Evolutionary conservation across 2,113 vertebrate genomes (phyloP), one percentile per base, ranked within the genome.

Genomic region (Octodon degus): DNA sequence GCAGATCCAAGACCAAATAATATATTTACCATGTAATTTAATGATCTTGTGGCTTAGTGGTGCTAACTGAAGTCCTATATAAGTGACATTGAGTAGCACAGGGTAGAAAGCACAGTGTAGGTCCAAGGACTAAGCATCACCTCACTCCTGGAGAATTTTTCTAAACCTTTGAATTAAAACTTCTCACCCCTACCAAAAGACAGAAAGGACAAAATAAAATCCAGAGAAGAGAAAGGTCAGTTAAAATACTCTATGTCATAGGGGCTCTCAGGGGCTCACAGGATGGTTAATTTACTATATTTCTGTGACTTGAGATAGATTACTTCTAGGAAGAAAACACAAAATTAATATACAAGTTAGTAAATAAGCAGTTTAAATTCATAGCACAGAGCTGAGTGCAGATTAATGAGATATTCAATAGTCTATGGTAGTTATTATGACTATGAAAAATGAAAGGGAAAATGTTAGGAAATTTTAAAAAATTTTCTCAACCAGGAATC

Each of bases 401-500:
- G 92, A 96, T 58, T 96, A 70, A 97, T 95, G 89, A 83, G 53
- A 90, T 97, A 89, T 91, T 62, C 96, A 85, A 96, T 77, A 72
- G 67, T 79, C 91, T 85, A 53, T 53, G 80, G 93, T 81, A 65
- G 74, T 85, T 60, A 83, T 90, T 94, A 93, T 91, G 37, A 95
- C 70, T 95, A 5, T 89, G 25, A 96, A 30, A 47, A 94, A 97
- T 96, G 30, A 96, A 12, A 27, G 43, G 4, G 47, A 47, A 96
- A 60, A 17, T 55, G 0, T 95, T 92, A 34, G 19, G 55, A 80
- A 90, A 43, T 83, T 94, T 96, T 83, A 90, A 0, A 72, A 86
- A 89, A 97, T 34, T 91, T 92, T 93, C 62, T 82, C 55, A 91
- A 80, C 11, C 43, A 91, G 43, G 34, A 97, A 95, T 62, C 40